Base-by-base conservation (phyloP, 2,113 vertebrate genomes). In the Nothoprocta perdicaria region DNA sequence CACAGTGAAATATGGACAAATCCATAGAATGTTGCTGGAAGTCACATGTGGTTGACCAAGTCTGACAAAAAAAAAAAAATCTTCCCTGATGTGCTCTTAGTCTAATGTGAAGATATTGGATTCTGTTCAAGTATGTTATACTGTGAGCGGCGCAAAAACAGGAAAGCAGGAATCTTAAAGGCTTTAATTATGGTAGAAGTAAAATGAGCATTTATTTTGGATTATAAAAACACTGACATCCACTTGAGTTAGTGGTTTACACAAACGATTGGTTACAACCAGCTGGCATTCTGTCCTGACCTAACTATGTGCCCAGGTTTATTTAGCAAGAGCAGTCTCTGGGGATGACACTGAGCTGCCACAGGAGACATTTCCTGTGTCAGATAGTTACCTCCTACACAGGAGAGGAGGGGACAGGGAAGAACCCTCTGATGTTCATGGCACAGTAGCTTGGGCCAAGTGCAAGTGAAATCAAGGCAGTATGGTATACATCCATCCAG, bases 1-100 rank as follows among this genome's bases (percentile, higher is more conserved):
- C 7, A 14, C 19, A 83, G 45, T 90, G 81, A 96, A 96, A 96
- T 96, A 92, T 33, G 62, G 89, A 94, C 73, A 95, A 92, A 97
- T 96, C 89, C 74, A 92, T 97, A 96, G 14, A 14, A 26, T 10
- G 52, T 94, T 90, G 86, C 82, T 68, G 91, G 84, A 95, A 96
- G 74, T 92, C 89, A 92, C 58, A 13, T 92, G 80, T 93, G 57
- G 45, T 91, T 95, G n/a, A 76, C 67, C 52, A 92, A 87, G 66
- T 68, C 82, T 93, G 93, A 93, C 43, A 67, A 95, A 93, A 41
- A 86, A 80, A 95, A 90, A 45, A 93, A 41, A 73, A 93, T 91
- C 45, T 46, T 89, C 60, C 31, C 65, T 66, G 38, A 91, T 82
- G 93, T 91, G 57, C 38, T 86, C 18, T 78, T 93, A 79, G 95